Percentiles rank a stretch among this genome's conserved stretches.
Evolutionary conservation across 53 echinoderm and acorn worm species (phyloP).

Genomic region (Henricia sp.): DNA sequence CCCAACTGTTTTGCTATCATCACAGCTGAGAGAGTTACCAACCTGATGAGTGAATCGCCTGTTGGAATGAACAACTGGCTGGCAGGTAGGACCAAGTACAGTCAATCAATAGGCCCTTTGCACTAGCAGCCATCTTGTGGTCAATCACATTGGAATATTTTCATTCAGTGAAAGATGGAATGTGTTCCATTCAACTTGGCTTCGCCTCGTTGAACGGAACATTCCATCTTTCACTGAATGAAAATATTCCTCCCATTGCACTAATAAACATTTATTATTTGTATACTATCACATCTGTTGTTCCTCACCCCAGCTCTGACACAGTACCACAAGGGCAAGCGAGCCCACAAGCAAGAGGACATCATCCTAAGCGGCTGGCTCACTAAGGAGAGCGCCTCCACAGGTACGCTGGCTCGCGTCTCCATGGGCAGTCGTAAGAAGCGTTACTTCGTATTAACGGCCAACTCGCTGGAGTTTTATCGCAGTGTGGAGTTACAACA

Average conservation of each 20-base stretch:
- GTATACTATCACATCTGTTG: neutral
- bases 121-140: neutral
- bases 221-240: no score
- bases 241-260: no score
- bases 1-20: slow-evolving; percentile 98
- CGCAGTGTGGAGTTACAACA: slow-evolving; percentile 86
- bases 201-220: no score
- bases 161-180: neutral
- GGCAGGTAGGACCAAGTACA: slow-evolving; percentile 64
- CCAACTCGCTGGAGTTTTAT: slow-evolving; percentile 92
- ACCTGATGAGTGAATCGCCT: slow-evolving; percentile 79
- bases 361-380: slow-evolving; percentile 94
- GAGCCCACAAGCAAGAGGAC: slow-evolving; percentile 90
- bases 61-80: slow-evolving; percentile 98
- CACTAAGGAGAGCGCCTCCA: slow-evolving; percentile 83
- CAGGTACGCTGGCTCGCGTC: slow-evolving; percentile 78
- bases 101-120: neutral
- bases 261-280: no score
- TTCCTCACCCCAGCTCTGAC: slow-evolving; percentile 73
- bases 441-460: slow-evolving; percentile 94
- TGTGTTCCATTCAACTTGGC: no score
- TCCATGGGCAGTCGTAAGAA: slow-evolving; percentile 86
- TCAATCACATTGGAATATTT: neutral
- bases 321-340: slow-evolving; percentile 92
- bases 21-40: slow-evolving; percentile 94